Conservation (phyloP, 2,113 vertebrate species). For the Scytalopus superciliaris region DNA sequence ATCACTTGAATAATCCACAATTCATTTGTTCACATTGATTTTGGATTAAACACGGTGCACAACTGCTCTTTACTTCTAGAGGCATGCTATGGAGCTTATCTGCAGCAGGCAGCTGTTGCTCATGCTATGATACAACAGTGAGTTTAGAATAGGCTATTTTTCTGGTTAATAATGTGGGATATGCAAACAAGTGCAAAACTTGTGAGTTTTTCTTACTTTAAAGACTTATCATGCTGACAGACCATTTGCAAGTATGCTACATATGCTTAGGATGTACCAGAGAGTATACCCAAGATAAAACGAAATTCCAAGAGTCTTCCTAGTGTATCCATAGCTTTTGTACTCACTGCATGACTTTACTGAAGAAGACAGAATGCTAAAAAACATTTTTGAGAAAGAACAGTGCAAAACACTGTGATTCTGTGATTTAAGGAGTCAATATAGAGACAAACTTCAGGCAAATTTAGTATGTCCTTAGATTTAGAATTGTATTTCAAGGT, state of each 20-base stretch:
- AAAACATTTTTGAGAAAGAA: background rate
- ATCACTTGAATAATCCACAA: background rate
- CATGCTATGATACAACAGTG: fast-evolving
- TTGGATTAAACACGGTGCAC: background rate
- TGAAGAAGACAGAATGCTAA: background rate
- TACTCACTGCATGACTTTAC: background rate
- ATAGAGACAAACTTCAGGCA: background rate
- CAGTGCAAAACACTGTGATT: background rate
- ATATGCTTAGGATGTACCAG: background rate
- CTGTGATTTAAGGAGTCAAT: background rate
- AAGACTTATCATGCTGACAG: background rate
- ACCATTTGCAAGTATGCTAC: background rate
- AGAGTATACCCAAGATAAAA: background rate
- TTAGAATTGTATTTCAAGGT: background rate
- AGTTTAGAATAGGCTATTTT: background rate
- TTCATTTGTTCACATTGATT: background rate
- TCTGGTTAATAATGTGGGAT: background rate
- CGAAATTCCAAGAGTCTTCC: background rate
- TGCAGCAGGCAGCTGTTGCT: background rate
- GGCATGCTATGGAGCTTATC: fast-evolving
- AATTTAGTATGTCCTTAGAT: background rate
- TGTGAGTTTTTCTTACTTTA: background rate
- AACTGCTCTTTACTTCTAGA: background rate
- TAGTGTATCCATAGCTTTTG: background rate
- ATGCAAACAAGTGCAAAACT: background rate